These are phyloP conservation scores for Brassicogethes aeneus DNA, from an alignment of 2,888 invertebrate genomes.

Conservation along the genomic window DNA sequence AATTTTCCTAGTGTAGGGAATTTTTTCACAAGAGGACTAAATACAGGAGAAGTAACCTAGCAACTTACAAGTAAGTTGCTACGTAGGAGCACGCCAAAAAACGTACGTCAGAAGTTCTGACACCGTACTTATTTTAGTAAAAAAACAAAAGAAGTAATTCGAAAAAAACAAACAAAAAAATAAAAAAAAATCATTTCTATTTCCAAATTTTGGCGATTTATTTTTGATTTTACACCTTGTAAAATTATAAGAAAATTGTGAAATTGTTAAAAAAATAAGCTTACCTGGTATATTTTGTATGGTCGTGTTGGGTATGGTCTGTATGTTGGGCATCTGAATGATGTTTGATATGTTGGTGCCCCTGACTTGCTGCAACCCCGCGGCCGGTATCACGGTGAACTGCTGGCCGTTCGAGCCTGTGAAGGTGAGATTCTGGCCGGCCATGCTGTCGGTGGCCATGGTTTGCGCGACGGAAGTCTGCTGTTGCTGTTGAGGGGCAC, in stretches of 20 bases:
- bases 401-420: slow-evolving; percentile 71
- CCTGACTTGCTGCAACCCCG: slow-evolving; percentile 40
- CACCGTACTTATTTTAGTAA: too few relatives aligned
- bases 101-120: too few relatives aligned
- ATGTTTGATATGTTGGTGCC: slow-evolving; percentile 32
- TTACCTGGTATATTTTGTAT: slow-evolving; percentile 56
- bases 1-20: too few relatives aligned
- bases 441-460: slow-evolving; percentile 36
- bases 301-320: slow-evolving; percentile 59
- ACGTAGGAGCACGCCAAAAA: too few relatives aligned
- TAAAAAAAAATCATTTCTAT: not conserved
- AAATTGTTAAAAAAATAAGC: too few relatives aligned
- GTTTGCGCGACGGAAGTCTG: slow-evolving; percentile 29
- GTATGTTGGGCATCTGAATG: slow-evolving; percentile 50
- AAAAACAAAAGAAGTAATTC: too few relatives aligned
- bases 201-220: too few relatives aligned
- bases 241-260: too few relatives aligned
- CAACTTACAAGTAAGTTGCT: too few relatives aligned
- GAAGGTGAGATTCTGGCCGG: slow-evolving; percentile 54
- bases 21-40: too few relatives aligned
- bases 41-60: too few relatives aligned
- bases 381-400: slow-evolving; percentile 74
- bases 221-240: too few relatives aligned
- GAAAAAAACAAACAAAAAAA: not conserved
- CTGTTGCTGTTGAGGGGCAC: slow-evolving; percentile 32